Evolutionary conservation across 2,113 vertebrate genomes (phyloP).

Genomic region (Charadrius vociferus): DNA sequence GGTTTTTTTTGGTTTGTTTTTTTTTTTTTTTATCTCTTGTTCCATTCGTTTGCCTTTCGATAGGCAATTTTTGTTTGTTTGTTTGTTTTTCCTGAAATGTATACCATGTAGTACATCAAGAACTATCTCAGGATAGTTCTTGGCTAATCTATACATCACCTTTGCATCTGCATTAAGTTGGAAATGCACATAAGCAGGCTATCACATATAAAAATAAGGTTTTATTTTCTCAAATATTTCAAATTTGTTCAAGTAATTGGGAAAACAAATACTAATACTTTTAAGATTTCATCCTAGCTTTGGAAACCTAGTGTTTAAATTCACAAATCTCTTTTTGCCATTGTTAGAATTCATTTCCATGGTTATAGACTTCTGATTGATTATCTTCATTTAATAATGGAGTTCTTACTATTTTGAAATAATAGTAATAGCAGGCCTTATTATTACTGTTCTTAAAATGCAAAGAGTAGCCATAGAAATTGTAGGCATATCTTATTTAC

Average conservation of each 20-base stretch:
- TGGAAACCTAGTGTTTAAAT: not conserved
- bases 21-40: not conserved
- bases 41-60: not conserved
- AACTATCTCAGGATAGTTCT: not conserved
- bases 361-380: not conserved
- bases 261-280: not conserved
- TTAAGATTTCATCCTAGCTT: not conserved
- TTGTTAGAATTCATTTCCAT: not conserved
- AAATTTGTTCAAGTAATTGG: not conserved
- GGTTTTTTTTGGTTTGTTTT: not conserved
- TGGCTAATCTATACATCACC: not conserved
- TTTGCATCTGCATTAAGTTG: not conserved
- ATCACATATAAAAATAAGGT: not conserved
- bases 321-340: not conserved
- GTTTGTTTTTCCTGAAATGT: not conserved
- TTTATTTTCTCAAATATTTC: not conserved
- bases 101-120: too few species aligned
- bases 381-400: not conserved
- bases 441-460: not conserved
- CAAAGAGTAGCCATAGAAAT: not conserved
- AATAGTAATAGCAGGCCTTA: not conserved
- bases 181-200: not conserved
- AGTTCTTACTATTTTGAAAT: not conserved
- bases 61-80: not conserved
- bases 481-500: not conserved